Evolutionary conservation across 2,113 vertebrate species (phyloP), one percentile per base, ranked within the genome.

Genomic region (Sapayoa aenigma): DNA sequence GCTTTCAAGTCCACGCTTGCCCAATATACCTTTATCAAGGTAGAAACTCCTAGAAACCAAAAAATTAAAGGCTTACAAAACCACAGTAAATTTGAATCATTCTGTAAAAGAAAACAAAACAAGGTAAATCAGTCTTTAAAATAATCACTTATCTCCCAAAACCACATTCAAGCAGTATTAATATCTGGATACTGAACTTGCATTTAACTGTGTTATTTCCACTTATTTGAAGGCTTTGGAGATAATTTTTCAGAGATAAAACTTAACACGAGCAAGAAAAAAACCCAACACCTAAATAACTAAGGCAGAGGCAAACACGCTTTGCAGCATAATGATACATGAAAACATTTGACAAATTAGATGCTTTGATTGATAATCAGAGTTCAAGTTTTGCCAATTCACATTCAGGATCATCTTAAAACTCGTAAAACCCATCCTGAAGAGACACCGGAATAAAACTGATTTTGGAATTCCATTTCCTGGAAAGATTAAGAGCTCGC

Each of bases 1-100:
- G 60, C 76, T 78, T 56, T 82, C 68, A 41, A 78, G 58, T 78
- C 67, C 93, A 87, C 33, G 68, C 68, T 81, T 84, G 46, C 28
- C 84, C 73, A 63, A 46, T 67, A 66, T 65, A 42, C 56, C 67
- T 97, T 97, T 60, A 89, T 46, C 93, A 84, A 90, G 25, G 71
- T 18, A 94, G 84, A 95, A 95, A 84, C 33, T n/a, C 87, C 96
- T 98, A 85, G 85, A 97, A 84, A 33, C 0, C 17, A 96, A 93
- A 62, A 66, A 94, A 71, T 31, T 62, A 63, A 67, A 71, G 62
- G 41, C 24, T 86, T 75, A 80, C 3, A 91, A 88, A 80, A 69
- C 73, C 21, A 12, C 1, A 16, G 8, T 27, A 35, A 60, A 62
- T 9, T 31, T 60, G 20, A 85, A 69, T 52, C 13, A 58, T 5